Conservation (phyloP, 2,888 invertebrate genomes). For the Scaptodrosophila latifasciaeformis region DNA sequence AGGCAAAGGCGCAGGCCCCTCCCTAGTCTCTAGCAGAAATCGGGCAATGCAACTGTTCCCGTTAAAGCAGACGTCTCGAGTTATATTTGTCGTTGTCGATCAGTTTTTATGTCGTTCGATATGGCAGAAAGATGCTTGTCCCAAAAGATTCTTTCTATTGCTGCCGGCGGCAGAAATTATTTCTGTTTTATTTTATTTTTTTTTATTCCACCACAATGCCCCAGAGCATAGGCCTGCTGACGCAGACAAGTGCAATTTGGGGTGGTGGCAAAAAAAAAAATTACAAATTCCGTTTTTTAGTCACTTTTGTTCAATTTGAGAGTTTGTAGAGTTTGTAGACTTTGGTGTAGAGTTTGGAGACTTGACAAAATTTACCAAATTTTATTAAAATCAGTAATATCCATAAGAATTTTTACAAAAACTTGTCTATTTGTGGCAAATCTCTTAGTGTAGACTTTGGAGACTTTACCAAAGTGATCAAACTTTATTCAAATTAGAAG, state of each 20-base stretch:
- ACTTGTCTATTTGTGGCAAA: background rate
- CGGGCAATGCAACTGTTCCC: background rate
- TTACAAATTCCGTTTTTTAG: background rate
- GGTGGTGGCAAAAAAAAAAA: too few relatives aligned
- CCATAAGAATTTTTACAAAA: constrained; percentile 3
- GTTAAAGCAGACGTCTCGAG: constrained; percentile 29
- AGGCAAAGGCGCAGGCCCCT: too few relatives aligned
- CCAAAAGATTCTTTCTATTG: background rate
- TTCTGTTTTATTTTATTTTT: too few relatives aligned
- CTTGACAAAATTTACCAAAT: too few relatives aligned
- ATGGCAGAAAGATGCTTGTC: constrained; percentile 21
- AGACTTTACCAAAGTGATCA: background rate
- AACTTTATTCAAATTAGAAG: too few relatives aligned
- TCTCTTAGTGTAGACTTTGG: constrained; percentile 14
- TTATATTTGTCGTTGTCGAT: constrained; percentile 69
- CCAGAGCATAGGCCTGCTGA: too few relatives aligned
- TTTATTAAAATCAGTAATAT: too few relatives aligned
- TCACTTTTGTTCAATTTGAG: background rate
- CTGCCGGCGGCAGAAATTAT: constrained; percentile 50
- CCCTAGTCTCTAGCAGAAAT: too few relatives aligned
- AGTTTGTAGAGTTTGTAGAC: constrained; percentile 10
- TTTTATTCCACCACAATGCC: constrained; percentile 40
- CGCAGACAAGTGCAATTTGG: constrained; percentile 10
- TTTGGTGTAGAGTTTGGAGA: constrained; percentile 20
- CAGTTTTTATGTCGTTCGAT: constrained; percentile 69